Percentiles rank a stretch among this genome's conserved stretches.
Evolutionary conservation across 2,113 vertebrate genomes (phyloP).

Genomic region (Crotalus tigris): DNA sequence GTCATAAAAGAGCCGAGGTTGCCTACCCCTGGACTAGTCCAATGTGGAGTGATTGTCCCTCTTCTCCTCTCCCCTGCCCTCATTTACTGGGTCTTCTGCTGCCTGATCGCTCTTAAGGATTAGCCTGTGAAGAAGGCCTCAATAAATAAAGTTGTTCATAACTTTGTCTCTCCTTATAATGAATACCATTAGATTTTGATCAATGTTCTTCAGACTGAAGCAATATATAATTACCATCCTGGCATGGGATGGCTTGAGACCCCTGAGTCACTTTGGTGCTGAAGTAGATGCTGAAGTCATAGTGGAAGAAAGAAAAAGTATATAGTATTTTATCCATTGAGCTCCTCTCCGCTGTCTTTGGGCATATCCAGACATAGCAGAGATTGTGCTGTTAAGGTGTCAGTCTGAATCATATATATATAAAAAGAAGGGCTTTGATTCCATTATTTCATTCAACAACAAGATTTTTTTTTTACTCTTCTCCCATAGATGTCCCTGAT

Average conservation of each 20-base stretch:
- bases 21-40: not conserved
- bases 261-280: not conserved
- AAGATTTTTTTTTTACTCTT: not conserved
- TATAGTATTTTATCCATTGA: not conserved
- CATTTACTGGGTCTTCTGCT: not conserved
- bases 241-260: not conserved
- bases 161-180: not conserved
- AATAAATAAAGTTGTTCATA: not conserved
- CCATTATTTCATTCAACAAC: not conserved
- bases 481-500: not conserved
- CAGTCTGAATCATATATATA: not conserved
- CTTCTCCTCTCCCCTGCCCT: not conserved
- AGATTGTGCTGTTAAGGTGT: not conserved
- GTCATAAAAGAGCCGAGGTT: too few relatives aligned
- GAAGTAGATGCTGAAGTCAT: not conserved
- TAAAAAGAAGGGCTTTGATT: not conserved
- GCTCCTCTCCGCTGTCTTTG: not conserved
- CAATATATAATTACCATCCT: not conserved
- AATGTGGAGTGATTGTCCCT: not conserved
- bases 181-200: not conserved
- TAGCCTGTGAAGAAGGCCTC: not conserved
- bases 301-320: not conserved
- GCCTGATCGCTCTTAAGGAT: not conserved
- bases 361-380: not conserved
- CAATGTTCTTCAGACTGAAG: not conserved